phyloP scores from a whole-genome alignment of 2,113 vertebrate genomes.

The Morone saxatilis region DNA sequence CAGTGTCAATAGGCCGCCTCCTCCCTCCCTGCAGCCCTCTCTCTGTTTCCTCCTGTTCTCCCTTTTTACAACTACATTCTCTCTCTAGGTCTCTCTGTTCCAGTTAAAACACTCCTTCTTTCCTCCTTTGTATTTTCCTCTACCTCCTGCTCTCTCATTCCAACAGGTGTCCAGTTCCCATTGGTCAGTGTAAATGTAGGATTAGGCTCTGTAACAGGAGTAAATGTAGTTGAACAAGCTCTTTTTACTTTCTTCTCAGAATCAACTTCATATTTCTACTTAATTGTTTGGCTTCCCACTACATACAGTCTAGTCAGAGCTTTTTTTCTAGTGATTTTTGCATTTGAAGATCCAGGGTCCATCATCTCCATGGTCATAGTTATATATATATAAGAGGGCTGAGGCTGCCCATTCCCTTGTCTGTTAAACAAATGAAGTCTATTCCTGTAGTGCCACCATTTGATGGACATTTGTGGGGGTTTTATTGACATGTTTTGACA shows the following conservation, averaged over 20 bases:
- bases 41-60: conserved; percentile 2
- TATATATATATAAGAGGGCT: too few species aligned
- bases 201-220: background rate
- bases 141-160: conserved; percentile 9
- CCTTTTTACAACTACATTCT: background rate
- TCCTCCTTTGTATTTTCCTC: conserved; percentile 2
- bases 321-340: background rate
- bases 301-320: background rate
- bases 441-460: background rate
- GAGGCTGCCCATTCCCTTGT: too few species aligned
- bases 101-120: conserved; percentile 1
- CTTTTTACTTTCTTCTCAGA: background rate
- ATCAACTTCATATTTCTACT: background rate
- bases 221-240: background rate
- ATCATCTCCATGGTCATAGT: too few species aligned
- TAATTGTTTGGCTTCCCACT: background rate
- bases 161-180: conserved; percentile 28
- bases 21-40: background rate
- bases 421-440: too few species aligned
- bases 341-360: too few species aligned
- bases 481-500: background rate
- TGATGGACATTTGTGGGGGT: background rate
- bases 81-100: background rate
- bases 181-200: background rate
- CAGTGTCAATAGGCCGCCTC: conserved; percentile 46